Conservation (phyloP, 2,888 invertebrate genomes). For the Ferdinandea cuprea region DNA sequence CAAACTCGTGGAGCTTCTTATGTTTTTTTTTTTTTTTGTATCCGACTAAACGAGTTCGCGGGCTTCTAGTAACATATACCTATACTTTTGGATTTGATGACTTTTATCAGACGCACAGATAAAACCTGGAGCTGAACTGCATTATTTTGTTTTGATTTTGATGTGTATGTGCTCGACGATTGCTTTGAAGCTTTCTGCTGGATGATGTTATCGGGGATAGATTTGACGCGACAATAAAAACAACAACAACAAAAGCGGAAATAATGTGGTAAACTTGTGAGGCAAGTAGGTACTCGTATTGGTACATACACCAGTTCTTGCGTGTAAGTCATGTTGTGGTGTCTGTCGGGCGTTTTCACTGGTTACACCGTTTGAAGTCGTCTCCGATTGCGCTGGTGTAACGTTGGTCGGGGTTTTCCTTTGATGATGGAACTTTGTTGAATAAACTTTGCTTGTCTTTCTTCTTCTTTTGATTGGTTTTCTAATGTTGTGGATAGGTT, state of each 20-base stretch:
- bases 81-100: neutral
- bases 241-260: constrained; percentile 29
- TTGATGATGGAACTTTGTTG: constrained; percentile 49
- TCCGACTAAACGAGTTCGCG: constrained; percentile 33
- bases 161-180: constrained; percentile 6
- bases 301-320: constrained; percentile 6
- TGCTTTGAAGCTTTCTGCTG: constrained; percentile 27
- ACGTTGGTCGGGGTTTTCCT: constrained; percentile 32
- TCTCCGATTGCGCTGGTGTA: constrained; percentile 15
- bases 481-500: constrained; percentile 19
- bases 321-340: constrained; percentile 17
- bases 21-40: constrained; percentile 14
- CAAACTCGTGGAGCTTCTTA: constrained; percentile 28
- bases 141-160: constrained; percentile 31
- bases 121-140: neutral
- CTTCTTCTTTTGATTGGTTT: constrained; percentile 40
- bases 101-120: constrained; percentile 12
- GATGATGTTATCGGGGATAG: constrained; percentile 22
- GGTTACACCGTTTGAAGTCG: constrained; percentile 37
- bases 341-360: constrained; percentile 47
- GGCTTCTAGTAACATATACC: constrained; percentile 9
- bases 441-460: constrained; percentile 24
- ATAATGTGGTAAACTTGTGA: constrained; percentile 36
- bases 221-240: constrained; percentile 18
- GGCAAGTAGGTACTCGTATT: constrained; percentile 1